Base-by-base conservation (phyloP, 2,113 vertebrate species). In the Accipiter virgatus region DNA sequence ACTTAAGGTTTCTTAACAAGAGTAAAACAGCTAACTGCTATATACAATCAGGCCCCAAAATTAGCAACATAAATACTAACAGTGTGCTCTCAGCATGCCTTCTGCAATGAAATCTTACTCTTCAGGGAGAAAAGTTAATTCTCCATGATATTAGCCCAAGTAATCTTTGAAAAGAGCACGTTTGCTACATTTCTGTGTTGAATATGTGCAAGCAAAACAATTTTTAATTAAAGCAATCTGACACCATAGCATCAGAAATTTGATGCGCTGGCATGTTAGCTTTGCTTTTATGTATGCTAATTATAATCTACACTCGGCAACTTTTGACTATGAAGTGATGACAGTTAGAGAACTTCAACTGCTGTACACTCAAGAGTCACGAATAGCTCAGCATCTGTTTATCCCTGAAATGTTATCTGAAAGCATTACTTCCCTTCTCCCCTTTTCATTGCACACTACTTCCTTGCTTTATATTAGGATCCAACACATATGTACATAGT, bases 401-500 rank as follows among this genome's bases (percentile, higher is more conserved):
- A 71, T 13, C 20, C 17, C 58, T 25, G 23, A 90, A 71, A 50
- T 32, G 34, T 14, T 31, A 36, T 3, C 73, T 26, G 42, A 55
- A 88, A 94, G 40, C 32, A 16, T 34, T 14, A 56, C 21, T 84
- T 40, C 36, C 25, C 26, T 78, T 75, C 32, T 88, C 19, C 21
- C 6, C 8, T 79, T 71, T 67, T 20, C 34, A 56, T 27, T 7
- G 7, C 22, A 58, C 25, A 11, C 32, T 22, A 36, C 25, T 18
- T 63, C n/a, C 42, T 55, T 85, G 34, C 27, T 86, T 88, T 67
- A 34, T 62, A 31, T 42, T 38, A 50, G 7, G 25, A 73, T 29
- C 20, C 40, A 79, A 63, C 22, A 71, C 4, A 14, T 7, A 62
- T 0, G 1, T 7, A 52, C 4, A 6, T 4, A 34, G 29, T 14